phyloP scores from a whole-genome alignment of 2,888 invertebrate species.

The Oxytorus armatus region DNA sequence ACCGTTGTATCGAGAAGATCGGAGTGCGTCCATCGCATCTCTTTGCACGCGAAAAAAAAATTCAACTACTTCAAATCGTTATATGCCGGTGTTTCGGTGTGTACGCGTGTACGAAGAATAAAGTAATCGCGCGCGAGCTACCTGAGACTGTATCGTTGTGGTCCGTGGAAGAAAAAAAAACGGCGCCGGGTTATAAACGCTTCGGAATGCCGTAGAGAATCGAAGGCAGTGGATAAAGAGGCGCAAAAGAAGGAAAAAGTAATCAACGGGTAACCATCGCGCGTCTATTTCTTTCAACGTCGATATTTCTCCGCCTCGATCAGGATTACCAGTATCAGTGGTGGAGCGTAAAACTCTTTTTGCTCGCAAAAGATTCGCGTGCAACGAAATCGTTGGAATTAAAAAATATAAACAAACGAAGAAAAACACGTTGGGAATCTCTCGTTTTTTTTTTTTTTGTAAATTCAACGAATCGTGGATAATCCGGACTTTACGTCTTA shows the following conservation, averaged over 20 bases:
- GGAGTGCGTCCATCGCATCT: too few species aligned
- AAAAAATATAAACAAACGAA: neutral
- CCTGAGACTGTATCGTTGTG: neutral
- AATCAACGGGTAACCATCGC: neutral
- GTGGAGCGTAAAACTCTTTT: conserved; percentile 37
- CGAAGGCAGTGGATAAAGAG: conserved; percentile 55
- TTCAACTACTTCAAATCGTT: too few species aligned
- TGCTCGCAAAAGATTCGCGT: neutral
- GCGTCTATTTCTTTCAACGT: conserved; percentile 22
- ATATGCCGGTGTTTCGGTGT: too few species aligned
- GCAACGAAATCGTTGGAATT: neutral
- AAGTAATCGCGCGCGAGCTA: too few species aligned
- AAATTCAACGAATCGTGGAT: conserved; percentile 23
- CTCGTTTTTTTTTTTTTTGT: conserved; percentile 19
- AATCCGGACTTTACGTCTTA: too few species aligned
- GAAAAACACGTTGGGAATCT: conserved; percentile 11
- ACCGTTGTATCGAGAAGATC: too few species aligned
- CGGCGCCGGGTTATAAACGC: conserved; percentile 61
- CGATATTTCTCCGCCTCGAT: neutral
- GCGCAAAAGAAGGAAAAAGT: neutral
- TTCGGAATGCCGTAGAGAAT: conserved; percentile 65
- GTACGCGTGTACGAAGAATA: neutral
- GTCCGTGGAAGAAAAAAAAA: conserved; percentile 56
- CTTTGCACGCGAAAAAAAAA: too few species aligned
- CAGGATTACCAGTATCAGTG: conserved; percentile 53